Evolutionary conservation across 1,140 invertebrate genomes (phyloP).

Genomic region (Manduca sexta): DNA sequence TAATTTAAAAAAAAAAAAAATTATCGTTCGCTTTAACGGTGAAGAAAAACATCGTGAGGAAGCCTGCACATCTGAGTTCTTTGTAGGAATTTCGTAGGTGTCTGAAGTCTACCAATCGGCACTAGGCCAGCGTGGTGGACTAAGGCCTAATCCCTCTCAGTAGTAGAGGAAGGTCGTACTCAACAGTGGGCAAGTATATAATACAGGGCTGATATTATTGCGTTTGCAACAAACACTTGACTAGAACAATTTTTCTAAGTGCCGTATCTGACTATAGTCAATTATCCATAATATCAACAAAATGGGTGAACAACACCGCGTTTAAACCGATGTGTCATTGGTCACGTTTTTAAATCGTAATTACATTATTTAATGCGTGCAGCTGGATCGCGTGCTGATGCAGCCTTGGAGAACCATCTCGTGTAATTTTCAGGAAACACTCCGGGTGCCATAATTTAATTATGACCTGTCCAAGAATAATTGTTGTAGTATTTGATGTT

Average conservation of each 20-base stretch:
- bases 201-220: too few species aligned
- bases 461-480: constrained; percentile 64
- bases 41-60: too few species aligned
- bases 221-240: not conserved
- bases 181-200: too few species aligned
- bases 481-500: constrained; percentile 66
- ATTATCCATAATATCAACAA: constrained; percentile 37
- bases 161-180: too few species aligned
- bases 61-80: too few species aligned
- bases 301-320: constrained; percentile 49
- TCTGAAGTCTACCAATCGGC: too few species aligned
- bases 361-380: constrained; percentile 64
- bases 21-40: too few species aligned
- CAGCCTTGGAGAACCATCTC: constrained; percentile 69
- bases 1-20: too few species aligned
- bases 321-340: constrained; percentile 70
- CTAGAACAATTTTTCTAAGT: constrained; percentile 1
- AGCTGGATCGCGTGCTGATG: constrained; percentile 53
- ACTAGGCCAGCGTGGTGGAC: too few species aligned
- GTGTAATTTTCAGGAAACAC: constrained; percentile 72
- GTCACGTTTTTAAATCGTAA: constrained; percentile 58
- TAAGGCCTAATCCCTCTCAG: too few species aligned
- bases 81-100: too few species aligned
- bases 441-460: constrained; percentile 69
- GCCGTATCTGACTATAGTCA: constrained; percentile 24